Evolutionary conservation across 2,888 invertebrate species (phyloP), one percentile per base, ranked within the genome.

Genomic region (Quadroppia sp.): DNA sequence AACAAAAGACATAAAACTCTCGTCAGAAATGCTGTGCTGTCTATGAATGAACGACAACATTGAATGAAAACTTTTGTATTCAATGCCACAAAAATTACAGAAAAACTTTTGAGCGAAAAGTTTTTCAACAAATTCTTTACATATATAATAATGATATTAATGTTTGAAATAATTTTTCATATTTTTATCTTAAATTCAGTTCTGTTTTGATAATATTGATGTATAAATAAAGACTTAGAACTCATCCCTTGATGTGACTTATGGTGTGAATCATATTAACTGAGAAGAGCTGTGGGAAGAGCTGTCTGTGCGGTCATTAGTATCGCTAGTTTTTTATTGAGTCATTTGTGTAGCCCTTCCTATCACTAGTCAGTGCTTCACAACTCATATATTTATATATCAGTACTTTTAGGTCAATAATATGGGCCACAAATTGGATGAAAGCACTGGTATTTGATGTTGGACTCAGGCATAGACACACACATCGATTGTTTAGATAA

Each of bases 341-440:
- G 67, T 67, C 42, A 42, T 67, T 67, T 42, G 67, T 20, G 40
- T 40, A 67, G 42, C 67, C 40, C 67, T 42, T 67, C 40, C 67
- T 42, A 67, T 67, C 67, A 67, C 67, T 42, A 67, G 42, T 67
- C 42, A 40, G n/a, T 67, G 36, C 13, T 42, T 42, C 9, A 61
- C 30, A 61, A 61, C 30, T 61, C 61, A 61, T 61, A 61, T 30
- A 61, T n/a, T 61, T 30, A 61, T 61, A 61, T 30, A 36, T 17
- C 67, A 42, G 42, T 67, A 42, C 42, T n/a, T 67, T 67, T 42
- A 40, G 67, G 67, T 67, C 67, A 67, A 67, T 67, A 67, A 67
- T 67, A 67, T 67, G 67, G 67, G 67, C 67, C 67, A 23, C 67
- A 67, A 67, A 67, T 67, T 67, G 42, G 67, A 67, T 40, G 42